These are phyloP conservation scores for Crotalus adamanteus DNA, from an alignment of 2,797 vertebrate genomes.

Conservation along the genomic window DNA sequence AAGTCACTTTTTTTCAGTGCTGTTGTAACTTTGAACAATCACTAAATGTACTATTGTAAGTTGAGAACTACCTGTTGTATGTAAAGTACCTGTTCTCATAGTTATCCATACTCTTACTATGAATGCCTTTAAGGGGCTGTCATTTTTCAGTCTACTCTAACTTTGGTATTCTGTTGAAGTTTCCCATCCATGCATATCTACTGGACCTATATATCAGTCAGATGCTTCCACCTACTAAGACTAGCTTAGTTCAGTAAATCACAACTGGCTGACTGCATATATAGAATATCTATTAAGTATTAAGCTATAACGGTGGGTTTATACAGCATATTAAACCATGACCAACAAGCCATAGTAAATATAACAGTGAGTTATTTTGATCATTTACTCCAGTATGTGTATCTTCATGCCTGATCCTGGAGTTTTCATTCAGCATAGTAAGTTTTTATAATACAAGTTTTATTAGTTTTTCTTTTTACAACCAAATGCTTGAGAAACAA, in stretches of 20 bases:
- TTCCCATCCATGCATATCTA: not conserved
- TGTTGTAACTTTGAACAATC: no score
- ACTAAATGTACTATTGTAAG: no score
- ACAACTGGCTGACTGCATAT: not conserved
- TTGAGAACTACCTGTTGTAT: not conserved
- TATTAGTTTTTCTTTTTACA: no score
- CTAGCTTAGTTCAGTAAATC: not conserved
- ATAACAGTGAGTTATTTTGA: not conserved
- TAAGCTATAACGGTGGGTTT: not conserved
- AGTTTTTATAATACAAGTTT: no score
- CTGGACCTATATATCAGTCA: not conserved
- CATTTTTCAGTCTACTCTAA: not conserved
- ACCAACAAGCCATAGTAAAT: not conserved
- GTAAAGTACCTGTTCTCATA: not conserved
- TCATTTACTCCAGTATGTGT: not conserved
- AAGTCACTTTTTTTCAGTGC: no score
- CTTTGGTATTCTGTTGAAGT: not conserved
- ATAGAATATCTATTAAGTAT: not conserved
- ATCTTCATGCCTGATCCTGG: not conserved
- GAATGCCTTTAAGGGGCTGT: not conserved
- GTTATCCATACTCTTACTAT: not conserved
- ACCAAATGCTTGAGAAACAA: no score
- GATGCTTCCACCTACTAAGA: not conserved
- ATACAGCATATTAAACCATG: not conserved
- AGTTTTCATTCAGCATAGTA: not conserved